Evolutionary conservation across 1,140 invertebrate species (phyloP).

Genomic region (Nymphalis io): DNA sequence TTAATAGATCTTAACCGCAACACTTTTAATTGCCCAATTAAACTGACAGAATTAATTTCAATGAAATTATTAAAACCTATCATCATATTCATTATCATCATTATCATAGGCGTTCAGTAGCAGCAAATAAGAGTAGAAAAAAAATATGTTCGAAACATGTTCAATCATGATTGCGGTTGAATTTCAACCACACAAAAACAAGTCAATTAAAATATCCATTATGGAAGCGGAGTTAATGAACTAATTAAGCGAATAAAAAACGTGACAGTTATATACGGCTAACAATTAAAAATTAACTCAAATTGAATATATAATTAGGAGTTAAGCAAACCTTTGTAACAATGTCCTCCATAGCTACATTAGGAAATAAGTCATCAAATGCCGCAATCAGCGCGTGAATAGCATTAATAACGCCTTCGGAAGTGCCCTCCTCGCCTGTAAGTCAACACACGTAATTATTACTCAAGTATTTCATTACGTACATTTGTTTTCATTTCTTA

Average conservation of each 20-base stretch:
- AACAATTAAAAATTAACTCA: slow-evolving; percentile 2
- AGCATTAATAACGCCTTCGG: slow-evolving; percentile 76
- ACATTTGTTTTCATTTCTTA: slow-evolving; percentile 27
- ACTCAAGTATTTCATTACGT: slow-evolving; percentile 28
- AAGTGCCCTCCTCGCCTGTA: slow-evolving; percentile 74
- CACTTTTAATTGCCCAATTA: no score
- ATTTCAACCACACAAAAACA: no score
- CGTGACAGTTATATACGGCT: not conserved
- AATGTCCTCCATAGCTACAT: slow-evolving; percentile 75
- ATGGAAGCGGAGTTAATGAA: slow-evolving; percentile 36
- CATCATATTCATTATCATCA: no score
- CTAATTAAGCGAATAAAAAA: slow-evolving; percentile 48
- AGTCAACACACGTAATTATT: slow-evolving; percentile 34
- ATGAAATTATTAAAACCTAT: no score
- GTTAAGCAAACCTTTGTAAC: slow-evolving; percentile 69
- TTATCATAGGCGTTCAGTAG: no score
- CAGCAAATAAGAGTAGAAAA: no score
- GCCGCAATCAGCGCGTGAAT: slow-evolving; percentile 73
- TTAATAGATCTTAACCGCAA: no score
- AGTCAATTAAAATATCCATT: slow-evolving; percentile 31
- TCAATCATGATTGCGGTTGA: no score
- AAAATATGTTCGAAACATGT: no score
- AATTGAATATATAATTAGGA: slow-evolving; percentile 32
- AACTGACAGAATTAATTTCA: no score
- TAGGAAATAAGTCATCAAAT: slow-evolving; percentile 77